A percentile compares a stretch with the other conserved stretches of the same genome.
Evolutionary conservation across 1,140 invertebrate species (phyloP).

Genomic region (Zaprionus tsacasi): DNA sequence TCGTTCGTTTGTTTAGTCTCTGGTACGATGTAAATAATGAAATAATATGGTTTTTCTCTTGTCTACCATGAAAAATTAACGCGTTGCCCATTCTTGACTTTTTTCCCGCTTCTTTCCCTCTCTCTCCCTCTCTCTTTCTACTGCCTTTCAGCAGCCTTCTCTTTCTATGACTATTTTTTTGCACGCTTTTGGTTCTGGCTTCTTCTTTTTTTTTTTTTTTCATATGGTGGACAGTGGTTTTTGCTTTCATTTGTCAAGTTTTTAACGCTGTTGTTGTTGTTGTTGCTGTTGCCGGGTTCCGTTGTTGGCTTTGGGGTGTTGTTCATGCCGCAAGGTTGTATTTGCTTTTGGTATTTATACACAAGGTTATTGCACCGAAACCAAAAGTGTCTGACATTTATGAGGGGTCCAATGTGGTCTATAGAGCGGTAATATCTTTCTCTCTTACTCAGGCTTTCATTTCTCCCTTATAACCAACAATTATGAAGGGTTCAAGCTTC

Average conservation of each 20-base stretch:
- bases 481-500: background rate
- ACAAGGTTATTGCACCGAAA: constrained; percentile 47
- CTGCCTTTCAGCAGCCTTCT: constrained; percentile 15
- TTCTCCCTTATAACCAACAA: background rate
- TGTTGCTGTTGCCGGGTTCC: constrained; percentile 16
- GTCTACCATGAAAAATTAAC: constrained; percentile 79
- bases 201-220: constrained; percentile 43
- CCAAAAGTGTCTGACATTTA: constrained; percentile 17
- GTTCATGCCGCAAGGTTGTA: constrained; percentile 23
- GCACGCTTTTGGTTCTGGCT: constrained; percentile 21
- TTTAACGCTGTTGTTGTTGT: constrained; percentile 17
- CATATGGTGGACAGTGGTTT: constrained; percentile 66
- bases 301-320: constrained; percentile 29
- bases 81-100: constrained; percentile 71
- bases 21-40: constrained; percentile 74
- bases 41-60: constrained; percentile 79
- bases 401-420: constrained; percentile 2
- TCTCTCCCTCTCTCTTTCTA: constrained; percentile 12
- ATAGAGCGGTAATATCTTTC: background rate
- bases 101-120: constrained; percentile 30
- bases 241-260: constrained; percentile 78
- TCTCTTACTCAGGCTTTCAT: background rate
- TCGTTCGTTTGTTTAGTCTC: constrained; percentile 61
- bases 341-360: constrained; percentile 14
- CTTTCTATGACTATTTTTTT: constrained; percentile 37